Evolutionary conservation across 2,113 vertebrate species (phyloP).

Genomic region (Prionailurus viverrinus): DNA sequence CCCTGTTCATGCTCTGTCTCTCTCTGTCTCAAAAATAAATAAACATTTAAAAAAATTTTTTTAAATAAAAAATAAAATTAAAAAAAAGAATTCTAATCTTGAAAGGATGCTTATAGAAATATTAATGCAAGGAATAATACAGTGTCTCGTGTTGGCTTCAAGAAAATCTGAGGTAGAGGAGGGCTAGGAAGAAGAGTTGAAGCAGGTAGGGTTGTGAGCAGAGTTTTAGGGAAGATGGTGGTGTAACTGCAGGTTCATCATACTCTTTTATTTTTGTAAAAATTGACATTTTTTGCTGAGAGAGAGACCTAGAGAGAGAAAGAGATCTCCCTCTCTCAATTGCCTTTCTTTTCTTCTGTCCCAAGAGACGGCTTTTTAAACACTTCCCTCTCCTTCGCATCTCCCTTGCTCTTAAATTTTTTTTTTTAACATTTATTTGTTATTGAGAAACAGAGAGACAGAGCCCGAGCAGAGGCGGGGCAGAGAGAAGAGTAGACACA

Average conservation of each 20-base stretch:
- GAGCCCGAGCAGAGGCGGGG: too few relatives aligned
- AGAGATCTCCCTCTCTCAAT: background rate
- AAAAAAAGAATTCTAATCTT: background rate
- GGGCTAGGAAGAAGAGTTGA: background rate
- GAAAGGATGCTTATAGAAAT: conserved; percentile 29
- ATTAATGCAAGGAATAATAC: background rate
- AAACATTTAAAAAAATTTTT: too few relatives aligned
- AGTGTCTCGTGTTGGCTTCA: background rate
- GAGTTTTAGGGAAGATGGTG: background rate
- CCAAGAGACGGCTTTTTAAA: background rate
- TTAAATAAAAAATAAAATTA: too few relatives aligned
- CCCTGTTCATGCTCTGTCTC: too few relatives aligned
- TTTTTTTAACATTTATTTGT: too few relatives aligned
- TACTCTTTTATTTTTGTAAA: background rate
- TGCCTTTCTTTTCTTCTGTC: background rate
- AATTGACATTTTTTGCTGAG: background rate
- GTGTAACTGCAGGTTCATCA: background rate
- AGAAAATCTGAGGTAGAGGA: background rate
- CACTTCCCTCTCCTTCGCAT: background rate
- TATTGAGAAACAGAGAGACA: too few relatives aligned
- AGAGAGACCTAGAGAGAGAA: background rate
- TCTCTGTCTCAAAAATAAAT: too few relatives aligned
- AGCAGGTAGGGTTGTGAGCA: background rate
- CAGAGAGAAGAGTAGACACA: too few relatives aligned
- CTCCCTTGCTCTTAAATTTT: background rate